A percentile compares a stretch with the other conserved stretches of the same genome.
Conservation (phyloP, 2,888 invertebrate genomes). For the Cataglyphis cursor region DNA sequence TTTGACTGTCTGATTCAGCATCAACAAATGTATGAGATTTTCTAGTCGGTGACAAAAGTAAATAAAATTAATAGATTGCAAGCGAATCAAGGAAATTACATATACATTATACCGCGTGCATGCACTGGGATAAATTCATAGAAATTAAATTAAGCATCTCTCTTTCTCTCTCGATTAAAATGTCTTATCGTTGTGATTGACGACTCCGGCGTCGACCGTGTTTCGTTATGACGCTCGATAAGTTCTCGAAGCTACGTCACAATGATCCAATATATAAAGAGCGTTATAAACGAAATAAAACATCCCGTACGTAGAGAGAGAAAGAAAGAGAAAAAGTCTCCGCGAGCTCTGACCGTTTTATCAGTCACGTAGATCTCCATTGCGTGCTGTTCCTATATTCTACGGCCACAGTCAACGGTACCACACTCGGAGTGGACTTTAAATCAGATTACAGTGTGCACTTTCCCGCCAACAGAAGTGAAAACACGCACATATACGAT, state of each 20-base stretch:
- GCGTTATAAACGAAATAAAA: slow-evolving; percentile 52
- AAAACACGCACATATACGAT: slow-evolving; percentile 47
- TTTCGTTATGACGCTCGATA: slow-evolving; percentile 40
- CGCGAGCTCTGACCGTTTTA: slow-evolving; percentile 49
- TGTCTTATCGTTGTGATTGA: slow-evolving; percentile 50
- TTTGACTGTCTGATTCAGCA: neutral
- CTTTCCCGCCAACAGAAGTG: slow-evolving; percentile 61
- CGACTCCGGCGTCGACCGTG: slow-evolving; percentile 31
- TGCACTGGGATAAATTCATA: slow-evolving; percentile 17
- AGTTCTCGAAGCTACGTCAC: slow-evolving; percentile 48
- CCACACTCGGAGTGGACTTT: slow-evolving; percentile 66
- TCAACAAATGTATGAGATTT: slow-evolving; percentile 16
- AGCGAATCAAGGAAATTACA: neutral
- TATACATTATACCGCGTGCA: neutral
- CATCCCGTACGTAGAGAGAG: slow-evolving; percentile 24
- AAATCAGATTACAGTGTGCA: slow-evolving; percentile 72
- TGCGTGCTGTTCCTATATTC: slow-evolving; percentile 68
- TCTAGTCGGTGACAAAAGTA: neutral
- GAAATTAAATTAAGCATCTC: slow-evolving; percentile 43
- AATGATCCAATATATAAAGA: slow-evolving; percentile 55
- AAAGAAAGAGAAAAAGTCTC: slow-evolving; percentile 24
- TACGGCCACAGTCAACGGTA: slow-evolving; percentile 69
- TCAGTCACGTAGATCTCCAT: slow-evolving; percentile 69
- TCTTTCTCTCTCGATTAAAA: slow-evolving; percentile 3
- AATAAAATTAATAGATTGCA: neutral